These are phyloP conservation scores for Drosophila anceps DNA, from an alignment of 2,888 invertebrate species.

Conservation along the genomic window DNA sequence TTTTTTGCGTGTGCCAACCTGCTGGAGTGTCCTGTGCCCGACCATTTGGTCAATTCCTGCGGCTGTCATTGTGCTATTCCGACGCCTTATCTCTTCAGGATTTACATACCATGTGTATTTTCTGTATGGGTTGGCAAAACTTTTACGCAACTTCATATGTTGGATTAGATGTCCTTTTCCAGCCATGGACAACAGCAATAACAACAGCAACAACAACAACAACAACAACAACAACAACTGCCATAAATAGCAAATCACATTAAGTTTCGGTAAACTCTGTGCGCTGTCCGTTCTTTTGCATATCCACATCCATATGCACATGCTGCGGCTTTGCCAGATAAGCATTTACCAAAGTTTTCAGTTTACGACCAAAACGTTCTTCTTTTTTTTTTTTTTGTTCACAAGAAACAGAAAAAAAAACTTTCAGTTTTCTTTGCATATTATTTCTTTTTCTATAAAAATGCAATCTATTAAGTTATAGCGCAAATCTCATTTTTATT, in stretches of 20 bases:
- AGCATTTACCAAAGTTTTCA: constrained; percentile 70
- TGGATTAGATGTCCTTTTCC: constrained; percentile 62
- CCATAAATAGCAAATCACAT: constrained; percentile 82
- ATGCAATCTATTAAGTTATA: constrained; percentile 31
- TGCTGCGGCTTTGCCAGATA: constrained; percentile 56
- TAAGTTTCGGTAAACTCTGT: constrained; percentile 71
- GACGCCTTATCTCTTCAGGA: constrained; percentile 84
- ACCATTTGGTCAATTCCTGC: constrained; percentile 76
- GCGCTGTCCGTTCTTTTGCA: constrained; percentile 62
- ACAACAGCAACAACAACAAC: no score
- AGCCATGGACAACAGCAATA: constrained; percentile 6
- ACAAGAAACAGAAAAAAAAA: constrained; percentile 20
- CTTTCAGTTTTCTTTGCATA: constrained; percentile 34
- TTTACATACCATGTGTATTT: constrained; percentile 77
- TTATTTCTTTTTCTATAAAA: constrained; percentile 24
- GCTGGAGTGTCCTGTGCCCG: constrained; percentile 35
- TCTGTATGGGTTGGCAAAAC: constrained; percentile 55
- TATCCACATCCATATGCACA: constrained; percentile 28
- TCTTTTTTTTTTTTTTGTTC: constrained; percentile 21
- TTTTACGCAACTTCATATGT: constrained; percentile 81
- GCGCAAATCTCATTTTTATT: constrained; percentile 18
- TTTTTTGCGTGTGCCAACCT: constrained; percentile 10
- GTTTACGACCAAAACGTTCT: constrained; percentile 75
- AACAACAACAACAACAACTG: constrained; percentile 37
- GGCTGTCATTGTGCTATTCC: constrained; percentile 83